Conservation (phyloP, 2,113 vertebrate genomes). For the Dasyprocta punctata region DNA sequence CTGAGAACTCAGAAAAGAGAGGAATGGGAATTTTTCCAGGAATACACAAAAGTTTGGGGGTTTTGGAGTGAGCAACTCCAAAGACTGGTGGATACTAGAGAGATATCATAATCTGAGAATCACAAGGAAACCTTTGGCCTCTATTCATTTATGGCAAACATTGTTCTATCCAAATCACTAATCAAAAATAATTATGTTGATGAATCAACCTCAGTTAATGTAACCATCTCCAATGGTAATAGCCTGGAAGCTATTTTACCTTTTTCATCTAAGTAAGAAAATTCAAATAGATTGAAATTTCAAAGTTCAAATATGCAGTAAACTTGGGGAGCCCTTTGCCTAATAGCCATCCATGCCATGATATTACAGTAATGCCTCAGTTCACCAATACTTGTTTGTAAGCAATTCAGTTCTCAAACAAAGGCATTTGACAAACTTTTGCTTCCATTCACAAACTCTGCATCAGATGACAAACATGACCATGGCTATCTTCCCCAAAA, state of each 20-base stretch:
- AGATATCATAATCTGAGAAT: neutral
- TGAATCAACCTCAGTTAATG: neutral
- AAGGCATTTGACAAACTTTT: too few species aligned
- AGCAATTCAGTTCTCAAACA: too few species aligned
- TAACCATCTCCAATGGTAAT: neutral
- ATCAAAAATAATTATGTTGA: neutral
- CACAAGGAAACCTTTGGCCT: neutral
- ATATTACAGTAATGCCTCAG: neutral
- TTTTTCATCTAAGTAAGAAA: neutral
- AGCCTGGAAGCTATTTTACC: neutral
- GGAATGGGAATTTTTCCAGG: neutral
- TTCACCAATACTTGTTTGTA: too few species aligned
- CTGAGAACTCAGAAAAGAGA: neutral
- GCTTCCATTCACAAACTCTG: too few species aligned
- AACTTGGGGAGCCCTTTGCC: neutral
- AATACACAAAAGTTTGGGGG: neutral
- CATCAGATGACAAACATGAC: too few species aligned
- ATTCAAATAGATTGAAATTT: conserved; percentile 6
- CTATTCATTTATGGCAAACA: neutral
- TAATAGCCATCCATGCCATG: neutral
- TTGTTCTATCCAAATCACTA: neutral
- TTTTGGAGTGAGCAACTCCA: too few species aligned
- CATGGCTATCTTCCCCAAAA: too few species aligned
- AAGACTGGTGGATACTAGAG: neutral
- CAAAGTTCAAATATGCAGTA: neutral